Conservation (phyloP, 2,888 invertebrate genomes). For the Spodoptera exigua region DNA sequence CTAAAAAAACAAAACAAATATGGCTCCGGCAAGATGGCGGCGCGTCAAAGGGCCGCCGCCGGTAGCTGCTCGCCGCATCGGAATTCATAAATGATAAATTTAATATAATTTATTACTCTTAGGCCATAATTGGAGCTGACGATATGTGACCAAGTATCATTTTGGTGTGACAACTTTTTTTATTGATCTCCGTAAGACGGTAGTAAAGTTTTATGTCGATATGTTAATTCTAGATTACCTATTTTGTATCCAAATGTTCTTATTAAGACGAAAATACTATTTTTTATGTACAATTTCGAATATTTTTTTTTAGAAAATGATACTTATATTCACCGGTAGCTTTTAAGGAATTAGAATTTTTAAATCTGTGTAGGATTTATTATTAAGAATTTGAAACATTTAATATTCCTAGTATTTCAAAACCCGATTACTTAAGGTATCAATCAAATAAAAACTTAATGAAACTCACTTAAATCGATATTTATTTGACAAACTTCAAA, state of each 20-base stretch:
- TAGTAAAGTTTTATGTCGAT: slow-evolving; percentile 54
- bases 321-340: slow-evolving; percentile 21
- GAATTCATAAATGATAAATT: slow-evolving; percentile 89
- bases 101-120: slow-evolving; percentile 84
- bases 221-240: slow-evolving; percentile 56
- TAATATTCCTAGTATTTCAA: slow-evolving; percentile 26
- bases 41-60: slow-evolving; percentile 82
- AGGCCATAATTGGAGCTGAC: slow-evolving; percentile 73
- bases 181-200: slow-evolving; percentile 48
- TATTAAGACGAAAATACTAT: slow-evolving; percentile 43
- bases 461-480: slow-evolving; percentile 27
- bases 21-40: slow-evolving; percentile 82
- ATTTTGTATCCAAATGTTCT: slow-evolving; percentile 49
- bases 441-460: slow-evolving; percentile 15
- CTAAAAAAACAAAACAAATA: slow-evolving; percentile 83
- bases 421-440: slow-evolving; percentile 22
- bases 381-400: slow-evolving; percentile 21
- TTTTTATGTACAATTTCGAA: slow-evolving; percentile 36
- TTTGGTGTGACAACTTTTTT: slow-evolving; percentile 68
- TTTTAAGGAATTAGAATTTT: slow-evolving; percentile 32
- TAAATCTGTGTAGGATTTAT: slow-evolving; percentile 19
- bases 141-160: slow-evolving; percentile 58
- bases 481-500: slow-evolving; percentile 27
- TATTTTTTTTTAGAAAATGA: slow-evolving; percentile 34
- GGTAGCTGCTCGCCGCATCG: slow-evolving; percentile 81